These are phyloP conservation scores for Sparidentex hasta DNA, from an alignment of 2,797 vertebrate species.

Conservation along the genomic window DNA sequence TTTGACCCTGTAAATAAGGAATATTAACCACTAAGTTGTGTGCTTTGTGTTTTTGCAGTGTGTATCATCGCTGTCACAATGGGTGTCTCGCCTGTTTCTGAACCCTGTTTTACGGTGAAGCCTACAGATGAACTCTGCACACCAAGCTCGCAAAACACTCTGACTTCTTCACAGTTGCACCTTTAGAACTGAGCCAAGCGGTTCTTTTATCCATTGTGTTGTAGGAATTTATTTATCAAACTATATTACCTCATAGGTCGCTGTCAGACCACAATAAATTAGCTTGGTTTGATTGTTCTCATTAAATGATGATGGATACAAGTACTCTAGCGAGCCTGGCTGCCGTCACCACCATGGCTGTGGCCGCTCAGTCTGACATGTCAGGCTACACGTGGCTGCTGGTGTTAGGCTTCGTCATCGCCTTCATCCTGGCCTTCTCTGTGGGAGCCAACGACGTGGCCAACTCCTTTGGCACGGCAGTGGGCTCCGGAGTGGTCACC, in stretches of 20 bases:
- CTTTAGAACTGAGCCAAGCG: constrained; percentile 13
- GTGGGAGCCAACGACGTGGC: constrained; percentile 98
- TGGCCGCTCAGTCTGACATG: constrained; percentile 73
- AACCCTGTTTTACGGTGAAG: constrained; percentile 61
- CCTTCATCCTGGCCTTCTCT: constrained; percentile 95
- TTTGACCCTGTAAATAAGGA: neutral
- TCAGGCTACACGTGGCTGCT: constrained; percentile 89
- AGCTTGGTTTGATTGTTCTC: constrained; percentile 33
- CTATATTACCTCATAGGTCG: constrained; percentile 80
- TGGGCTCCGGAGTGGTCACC: constrained; percentile 96
- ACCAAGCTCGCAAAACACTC: constrained; percentile 83
- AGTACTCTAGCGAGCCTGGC: constrained; percentile 77
- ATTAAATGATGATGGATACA: constrained; percentile 73
- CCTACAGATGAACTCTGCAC: constrained; percentile 76
- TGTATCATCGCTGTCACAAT: constrained; percentile 83
- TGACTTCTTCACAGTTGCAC: constrained; percentile 19
- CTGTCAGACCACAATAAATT: neutral
- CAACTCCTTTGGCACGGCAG: constrained; percentile 97
- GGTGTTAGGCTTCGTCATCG: constrained; percentile 93
- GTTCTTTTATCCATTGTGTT: constrained; percentile 42
- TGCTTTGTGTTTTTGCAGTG: constrained; percentile 76
- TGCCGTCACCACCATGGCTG: constrained; percentile 64
- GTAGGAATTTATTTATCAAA: constrained; percentile 28
- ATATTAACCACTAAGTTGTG: constrained; percentile 16
- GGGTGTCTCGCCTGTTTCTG: constrained; percentile 70